These are phyloP conservation scores for Mustela nigripes DNA, from an alignment of 2,113 vertebrate species.

Conservation along the genomic window DNA sequence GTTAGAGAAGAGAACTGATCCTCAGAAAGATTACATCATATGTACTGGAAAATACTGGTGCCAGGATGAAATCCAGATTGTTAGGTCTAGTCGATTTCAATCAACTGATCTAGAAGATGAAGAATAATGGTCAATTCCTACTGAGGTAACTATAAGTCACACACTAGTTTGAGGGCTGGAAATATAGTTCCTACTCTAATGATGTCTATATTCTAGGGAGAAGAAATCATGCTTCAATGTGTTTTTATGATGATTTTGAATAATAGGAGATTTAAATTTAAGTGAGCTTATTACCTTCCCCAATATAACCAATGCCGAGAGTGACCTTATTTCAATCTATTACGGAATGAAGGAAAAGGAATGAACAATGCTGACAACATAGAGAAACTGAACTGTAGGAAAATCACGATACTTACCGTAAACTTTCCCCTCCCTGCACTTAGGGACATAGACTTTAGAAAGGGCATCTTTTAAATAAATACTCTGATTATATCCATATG, in stretches of 20 bases:
- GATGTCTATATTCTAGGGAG: background rate
- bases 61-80: background rate
- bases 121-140: background rate
- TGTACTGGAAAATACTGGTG: background rate
- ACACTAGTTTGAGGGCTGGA: background rate
- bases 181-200: background rate
- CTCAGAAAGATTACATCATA: background rate
- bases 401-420: background rate
- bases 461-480: background rate
- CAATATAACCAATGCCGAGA: background rate
- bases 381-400: background rate
- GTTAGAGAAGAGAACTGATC: conserved; percentile 22
- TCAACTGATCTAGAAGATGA: background rate
- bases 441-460: background rate
- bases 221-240: background rate
- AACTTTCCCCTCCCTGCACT: background rate
- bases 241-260: background rate
- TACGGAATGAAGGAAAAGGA: background rate
- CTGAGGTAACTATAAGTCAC: background rate
- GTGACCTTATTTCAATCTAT: background rate
- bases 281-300: background rate
- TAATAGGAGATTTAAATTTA: background rate
- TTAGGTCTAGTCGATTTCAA: background rate
- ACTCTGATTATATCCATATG: background rate
- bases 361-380: background rate